Conservation (phyloP, 2,113 vertebrate genomes). For the Notarius lentiginosus region DNA sequence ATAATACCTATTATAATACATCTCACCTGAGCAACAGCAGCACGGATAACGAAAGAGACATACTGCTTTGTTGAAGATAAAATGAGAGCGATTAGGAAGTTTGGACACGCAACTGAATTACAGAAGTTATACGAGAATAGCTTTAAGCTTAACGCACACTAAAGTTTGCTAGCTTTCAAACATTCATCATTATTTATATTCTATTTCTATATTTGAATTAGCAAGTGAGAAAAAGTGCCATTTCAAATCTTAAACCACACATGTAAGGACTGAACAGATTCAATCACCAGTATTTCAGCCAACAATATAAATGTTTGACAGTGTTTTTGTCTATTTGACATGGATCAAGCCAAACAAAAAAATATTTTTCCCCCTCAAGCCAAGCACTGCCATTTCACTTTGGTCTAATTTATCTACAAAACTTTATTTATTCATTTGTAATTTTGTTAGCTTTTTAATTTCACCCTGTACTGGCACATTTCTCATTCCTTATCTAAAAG, state of each 20-base stretch:
- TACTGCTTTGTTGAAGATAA: not conserved
- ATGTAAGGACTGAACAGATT: not conserved
- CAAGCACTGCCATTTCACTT: not conserved
- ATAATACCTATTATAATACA: not conserved
- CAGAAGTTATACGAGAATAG: not conserved
- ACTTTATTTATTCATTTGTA: not conserved
- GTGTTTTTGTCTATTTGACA: not conserved
- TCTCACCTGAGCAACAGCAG: conserved; percentile 9
- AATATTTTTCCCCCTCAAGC: not conserved
- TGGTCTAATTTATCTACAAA: not conserved
- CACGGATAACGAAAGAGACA: not conserved
- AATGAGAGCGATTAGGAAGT: not conserved
- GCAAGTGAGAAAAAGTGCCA: not conserved
- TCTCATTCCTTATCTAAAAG: not conserved
- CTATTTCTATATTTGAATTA: not conserved
- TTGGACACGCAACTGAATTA: not conserved
- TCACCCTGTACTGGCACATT: not conserved
- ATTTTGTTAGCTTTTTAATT: not conserved
- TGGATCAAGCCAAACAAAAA: not conserved
- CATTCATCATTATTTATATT: not conserved
- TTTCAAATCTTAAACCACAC: not conserved
- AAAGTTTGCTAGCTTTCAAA: not conserved
- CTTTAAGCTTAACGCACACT: not conserved
- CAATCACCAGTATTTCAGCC: not conserved
- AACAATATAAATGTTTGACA: not conserved